Conservation (phyloP, 2,113 vertebrate genomes). For the Camelus bactrianus region DNA sequence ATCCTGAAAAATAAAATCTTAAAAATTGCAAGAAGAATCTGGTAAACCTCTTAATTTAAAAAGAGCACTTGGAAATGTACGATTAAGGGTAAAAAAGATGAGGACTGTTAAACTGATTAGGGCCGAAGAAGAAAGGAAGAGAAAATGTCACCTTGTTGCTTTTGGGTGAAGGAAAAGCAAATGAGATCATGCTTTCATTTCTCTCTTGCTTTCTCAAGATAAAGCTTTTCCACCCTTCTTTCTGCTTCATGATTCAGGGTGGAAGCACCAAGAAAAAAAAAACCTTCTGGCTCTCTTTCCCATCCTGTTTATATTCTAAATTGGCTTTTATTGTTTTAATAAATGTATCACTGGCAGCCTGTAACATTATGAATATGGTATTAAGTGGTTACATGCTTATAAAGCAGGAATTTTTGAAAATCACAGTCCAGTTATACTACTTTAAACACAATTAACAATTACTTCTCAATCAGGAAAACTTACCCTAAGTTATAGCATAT, state of each 20-base stretch:
- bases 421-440: slow-evolving; percentile 8
- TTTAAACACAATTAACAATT: slow-evolving; percentile 24
- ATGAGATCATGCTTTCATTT: slow-evolving; percentile 16
- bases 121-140: neutral
- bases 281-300: neutral
- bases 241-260: slow-evolving; percentile 25
- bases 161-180: slow-evolving; percentile 4
- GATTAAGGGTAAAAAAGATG: neutral
- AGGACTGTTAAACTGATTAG: slow-evolving; percentile 4
- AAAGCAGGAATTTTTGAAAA: slow-evolving; percentile 40
- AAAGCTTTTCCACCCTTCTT: slow-evolving; percentile 47
- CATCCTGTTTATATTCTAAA: slow-evolving; percentile 57
- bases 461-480: neutral
- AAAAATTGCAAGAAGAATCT: neutral
- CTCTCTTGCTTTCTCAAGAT: slow-evolving; percentile 36
- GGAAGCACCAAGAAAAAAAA: slow-evolving; percentile 16
- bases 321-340: slow-evolving; percentile 58
- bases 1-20: slow-evolving; percentile 53
- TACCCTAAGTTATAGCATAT: neutral
- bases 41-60: slow-evolving; percentile 20
- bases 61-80: slow-evolving; percentile 34
- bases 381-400: slow-evolving; percentile 34
- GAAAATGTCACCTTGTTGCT: slow-evolving; percentile 47
- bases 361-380: slow-evolving; percentile 26
- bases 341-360: neutral